Evolutionary conservation across 2,113 vertebrate species (phyloP), one percentile per base, ranked within the genome.

Genomic region (Setophaga petechia): DNA sequence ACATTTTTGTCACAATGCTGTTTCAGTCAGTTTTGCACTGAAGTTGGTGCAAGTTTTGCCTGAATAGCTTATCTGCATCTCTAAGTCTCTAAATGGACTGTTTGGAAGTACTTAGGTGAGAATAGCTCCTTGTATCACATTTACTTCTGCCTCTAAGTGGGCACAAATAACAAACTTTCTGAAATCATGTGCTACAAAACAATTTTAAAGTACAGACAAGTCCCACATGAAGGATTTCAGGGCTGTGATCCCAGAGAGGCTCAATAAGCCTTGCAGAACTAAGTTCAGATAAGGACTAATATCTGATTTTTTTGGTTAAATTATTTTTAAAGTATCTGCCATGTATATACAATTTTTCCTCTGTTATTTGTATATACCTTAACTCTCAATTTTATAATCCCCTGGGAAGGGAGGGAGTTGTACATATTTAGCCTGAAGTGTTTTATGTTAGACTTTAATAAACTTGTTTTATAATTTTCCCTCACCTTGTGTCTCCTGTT

Each of bases 401-500:
- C 86, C 46, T 89, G 80, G 80, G 86, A 94, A 94, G 47, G 80
- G 75, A 84, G 94, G 91, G 90, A 74, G 43, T 92, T 96, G 95
- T 97, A 96, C 87, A 97, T 95, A 96, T 28, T 91, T 95, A 95
- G 91, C 90, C 85, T 95, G 93, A 96, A 94, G 91, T 95, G 95
- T 65, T 96, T 96, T 96, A 93, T 82, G 95, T 96, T 97, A 96
- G 95, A 91, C 89, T 96, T 97, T 93, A 97, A 97, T 97, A 97
- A 97, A 97, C 90, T 95, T 95, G 87, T 96, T 97, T 97, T 97
- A 93, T 97, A 97, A 94, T 90, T 96, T 88, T 96, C 92, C 93
- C 89, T 95, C 89, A 94, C 78, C 63, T 95, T 12, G 44, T 95
- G 87, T 94, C 72, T 96, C 39, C 75, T 95, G 59, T 84, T 91